Evolutionary conservation across 2,888 invertebrate species (phyloP).

Genomic region (Osmoderma eremita): DNA sequence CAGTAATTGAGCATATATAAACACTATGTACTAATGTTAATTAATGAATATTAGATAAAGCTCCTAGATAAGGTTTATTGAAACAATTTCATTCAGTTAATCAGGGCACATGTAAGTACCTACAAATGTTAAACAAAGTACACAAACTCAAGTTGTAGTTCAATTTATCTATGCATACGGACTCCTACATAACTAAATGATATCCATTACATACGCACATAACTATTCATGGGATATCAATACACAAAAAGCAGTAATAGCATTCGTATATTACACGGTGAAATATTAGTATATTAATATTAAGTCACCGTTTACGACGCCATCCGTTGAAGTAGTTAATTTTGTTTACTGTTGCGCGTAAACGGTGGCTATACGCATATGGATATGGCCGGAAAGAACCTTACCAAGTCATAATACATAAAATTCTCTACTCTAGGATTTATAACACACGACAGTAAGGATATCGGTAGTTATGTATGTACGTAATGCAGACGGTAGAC

Average conservation of each 20-base stretch:
- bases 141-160: too few species aligned
- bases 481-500: too few species aligned
- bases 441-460: background rate
- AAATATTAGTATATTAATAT: slow-evolving; percentile 34
- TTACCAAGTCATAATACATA: background rate
- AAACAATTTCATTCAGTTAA: too few species aligned
- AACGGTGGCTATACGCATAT: slow-evolving; percentile 12
- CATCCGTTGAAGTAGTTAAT: slow-evolving; percentile 31
- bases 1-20: too few species aligned
- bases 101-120: too few species aligned
- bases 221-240: slow-evolving; percentile 28
- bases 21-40: too few species aligned
- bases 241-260: slow-evolving; percentile 38
- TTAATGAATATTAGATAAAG: too few species aligned
- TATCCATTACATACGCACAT: too few species aligned
- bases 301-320: slow-evolving; percentile 9
- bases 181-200: too few species aligned
- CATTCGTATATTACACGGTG: slow-evolving; percentile 29
- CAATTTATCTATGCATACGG: too few species aligned
- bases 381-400: slow-evolving; percentile 11
- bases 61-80: too few species aligned
- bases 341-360: slow-evolving; percentile 28
- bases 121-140: too few species aligned
- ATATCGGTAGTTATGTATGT: slow-evolving; percentile 14
- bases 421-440: background rate